Percentiles rank a stretch among this genome's conserved stretches.
Evolutionary conservation across 2,888 invertebrate species (phyloP).

Genomic region (Colletes collaris): DNA sequence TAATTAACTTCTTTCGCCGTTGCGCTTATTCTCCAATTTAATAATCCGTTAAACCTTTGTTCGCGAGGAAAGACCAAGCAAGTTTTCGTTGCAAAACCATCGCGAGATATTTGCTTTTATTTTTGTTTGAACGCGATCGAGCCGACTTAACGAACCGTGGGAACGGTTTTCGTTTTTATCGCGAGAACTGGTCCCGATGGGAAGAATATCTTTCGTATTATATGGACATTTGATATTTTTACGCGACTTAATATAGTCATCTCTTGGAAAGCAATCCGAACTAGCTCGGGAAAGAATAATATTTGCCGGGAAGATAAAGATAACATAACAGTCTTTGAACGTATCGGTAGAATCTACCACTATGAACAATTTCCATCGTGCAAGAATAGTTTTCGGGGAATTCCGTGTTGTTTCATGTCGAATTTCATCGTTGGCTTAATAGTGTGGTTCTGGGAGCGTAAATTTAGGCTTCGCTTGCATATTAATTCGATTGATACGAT

Average conservation of each 20-base stretch:
- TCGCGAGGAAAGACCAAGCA: background rate
- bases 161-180: background rate
- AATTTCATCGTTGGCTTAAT: no score
- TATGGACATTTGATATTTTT: background rate
- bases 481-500: no score
- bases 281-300: background rate
- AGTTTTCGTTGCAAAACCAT: background rate
- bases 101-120: background rate
- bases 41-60: background rate
- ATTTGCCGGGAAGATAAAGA: no score
- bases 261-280: background rate
- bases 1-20: constrained; percentile 14
- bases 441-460: no score
- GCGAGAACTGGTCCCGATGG: background rate
- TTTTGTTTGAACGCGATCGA: background rate
- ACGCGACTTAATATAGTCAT: background rate
- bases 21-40: constrained; percentile 5
- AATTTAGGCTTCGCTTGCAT: no score
- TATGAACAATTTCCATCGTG: no score
- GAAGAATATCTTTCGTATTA: background rate
- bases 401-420: no score
- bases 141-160: background rate
- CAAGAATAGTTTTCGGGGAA: no score
- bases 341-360: no score
- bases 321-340: no score